Base-by-base conservation (phyloP, 2,888 invertebrate species). In the Laothoe populi region DNA sequence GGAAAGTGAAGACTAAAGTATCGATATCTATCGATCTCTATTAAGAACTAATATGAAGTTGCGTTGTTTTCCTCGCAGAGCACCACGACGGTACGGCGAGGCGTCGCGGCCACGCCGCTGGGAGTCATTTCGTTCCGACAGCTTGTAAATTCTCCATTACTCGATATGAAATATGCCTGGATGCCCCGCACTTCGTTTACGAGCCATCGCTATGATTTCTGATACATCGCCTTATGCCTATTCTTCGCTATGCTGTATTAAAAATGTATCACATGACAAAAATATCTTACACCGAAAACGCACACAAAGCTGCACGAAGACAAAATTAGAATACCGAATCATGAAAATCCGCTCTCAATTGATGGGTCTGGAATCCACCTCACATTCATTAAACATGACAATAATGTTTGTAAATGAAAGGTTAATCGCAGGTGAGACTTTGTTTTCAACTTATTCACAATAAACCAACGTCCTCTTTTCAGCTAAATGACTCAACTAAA, bases 131-230 rank as follows among this genome's bases (percentile, higher is more conserved):
- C 87, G 78, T 65, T 73, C 89, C 82, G 93, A 92, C 93, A 92
- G 91, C 89, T 89, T 92, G 93, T 93, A 93, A 93, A 93, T 93
- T 92, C 90, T 83, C 90, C 90, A 92, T 93, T 92, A 93, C 90
- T 82, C 85, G 89, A 88, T 93, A 93, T 93, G 93, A 93, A 89
- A 92, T 93, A 93, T 92, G 88, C 84, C 82, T 73, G 74, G 69
- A 79, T 78, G 80, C 81, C 82, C 78, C 74, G 74, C 72, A 65
- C 74, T 67, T 77, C 81, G 79, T 86, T 89, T 86, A 87, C 86
- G 83, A 86, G 70, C 75, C 68, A 64, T 70, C 66, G 72, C 76
- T 79, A 82, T 84, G 81, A 82, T 81, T 79, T 80, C 77, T 78
- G 78, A 77, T 77, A 79, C 75, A 81, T 79, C 81, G 77, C 69